Evolutionary conservation across 2,888 invertebrate species (phyloP).

Genomic region (Chalcis sispes): DNA sequence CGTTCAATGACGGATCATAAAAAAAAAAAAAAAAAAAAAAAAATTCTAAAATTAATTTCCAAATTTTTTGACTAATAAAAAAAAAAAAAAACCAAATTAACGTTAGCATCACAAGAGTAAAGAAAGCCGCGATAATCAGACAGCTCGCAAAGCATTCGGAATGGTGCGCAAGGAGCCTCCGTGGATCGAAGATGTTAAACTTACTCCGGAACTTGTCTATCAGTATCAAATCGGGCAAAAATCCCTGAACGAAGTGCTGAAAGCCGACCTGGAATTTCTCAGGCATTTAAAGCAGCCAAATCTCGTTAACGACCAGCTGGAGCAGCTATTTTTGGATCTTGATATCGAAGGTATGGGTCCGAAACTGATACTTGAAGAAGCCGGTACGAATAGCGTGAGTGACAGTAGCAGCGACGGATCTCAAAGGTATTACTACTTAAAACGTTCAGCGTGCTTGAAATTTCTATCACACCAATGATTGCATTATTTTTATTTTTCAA

Average conservation of each 20-base stretch:
- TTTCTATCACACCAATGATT: too few relatives aligned
- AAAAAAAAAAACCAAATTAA: too few relatives aligned
- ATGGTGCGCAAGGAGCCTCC: slow-evolving; percentile 78
- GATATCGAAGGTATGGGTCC: slow-evolving; percentile 80
- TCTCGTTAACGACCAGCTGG: slow-evolving; percentile 85
- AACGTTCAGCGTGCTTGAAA: background rate
- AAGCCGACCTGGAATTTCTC: slow-evolving; percentile 80
- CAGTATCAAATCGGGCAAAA: slow-evolving; percentile 82
- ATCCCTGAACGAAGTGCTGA: slow-evolving; percentile 80
- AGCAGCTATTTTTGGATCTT: slow-evolving; percentile 83
- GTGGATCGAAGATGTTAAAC: slow-evolving; percentile 82
- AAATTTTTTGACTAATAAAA: too few relatives aligned
- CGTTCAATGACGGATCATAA: too few relatives aligned
- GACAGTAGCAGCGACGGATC: slow-evolving; percentile 69
- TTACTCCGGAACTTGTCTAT: slow-evolving; percentile 84
- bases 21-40: too few relatives aligned
- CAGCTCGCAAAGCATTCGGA: slow-evolving; percentile 18
- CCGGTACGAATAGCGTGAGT: slow-evolving; percentile 79
- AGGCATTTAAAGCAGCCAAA: slow-evolving; percentile 80
- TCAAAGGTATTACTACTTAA: slow-evolving; percentile 33
- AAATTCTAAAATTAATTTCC: too few relatives aligned
- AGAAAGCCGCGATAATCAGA: slow-evolving; percentile 1
- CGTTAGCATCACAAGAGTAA: slow-evolving; percentile 56
- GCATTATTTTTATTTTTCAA: too few relatives aligned
- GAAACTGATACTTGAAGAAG: slow-evolving; percentile 81